Percentiles rank a stretch among this genome's conserved stretches.
Conservation (phyloP, 2,888 invertebrate genomes). For the Sphaerophoria taeniata region DNA sequence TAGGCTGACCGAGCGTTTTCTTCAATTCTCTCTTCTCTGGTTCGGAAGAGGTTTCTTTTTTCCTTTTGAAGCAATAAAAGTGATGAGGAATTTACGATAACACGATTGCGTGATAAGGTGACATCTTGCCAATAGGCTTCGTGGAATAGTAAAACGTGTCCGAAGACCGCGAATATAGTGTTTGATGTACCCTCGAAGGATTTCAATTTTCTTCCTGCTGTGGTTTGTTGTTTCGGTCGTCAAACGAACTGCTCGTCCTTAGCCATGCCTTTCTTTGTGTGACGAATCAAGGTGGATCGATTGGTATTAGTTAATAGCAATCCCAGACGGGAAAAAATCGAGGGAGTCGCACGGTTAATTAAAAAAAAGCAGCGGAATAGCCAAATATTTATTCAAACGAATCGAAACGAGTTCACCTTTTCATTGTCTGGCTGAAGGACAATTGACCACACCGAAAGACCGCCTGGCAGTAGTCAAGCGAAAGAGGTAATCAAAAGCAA, state of each 20-base stretch:
- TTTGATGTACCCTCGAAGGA: slow-evolving; percentile 47
- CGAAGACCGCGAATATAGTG: slow-evolving; percentile 40
- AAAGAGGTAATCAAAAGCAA: slow-evolving; percentile 33
- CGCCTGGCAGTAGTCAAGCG: background rate
- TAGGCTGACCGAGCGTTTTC: background rate
- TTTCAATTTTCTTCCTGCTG: slow-evolving; percentile 38
- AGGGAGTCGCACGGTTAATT: slow-evolving; percentile 60
- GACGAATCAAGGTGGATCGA: slow-evolving; percentile 64
- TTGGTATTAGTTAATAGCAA: slow-evolving; percentile 65
- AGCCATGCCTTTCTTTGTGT: slow-evolving; percentile 64
- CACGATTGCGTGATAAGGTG: slow-evolving; percentile 73
- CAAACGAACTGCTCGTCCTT: slow-evolving; percentile 41
- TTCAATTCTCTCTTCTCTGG: background rate
- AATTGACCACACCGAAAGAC: background rate
- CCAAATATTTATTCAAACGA: slow-evolving; percentile 50
- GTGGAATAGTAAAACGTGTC: slow-evolving; percentile 29
- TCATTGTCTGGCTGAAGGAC: slow-evolving; percentile 28
- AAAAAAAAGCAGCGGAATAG: slow-evolving; percentile 55
- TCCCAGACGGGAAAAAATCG: slow-evolving; percentile 10
- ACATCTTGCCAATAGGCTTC: slow-evolving; percentile 65
- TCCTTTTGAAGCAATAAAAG: slow-evolving; percentile 40
- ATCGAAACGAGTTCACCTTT: slow-evolving; percentile 32
- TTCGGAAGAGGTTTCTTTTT: background rate
- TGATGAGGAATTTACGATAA: slow-evolving; percentile 69
- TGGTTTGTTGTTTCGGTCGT: slow-evolving; percentile 24